A percentile compares a stretch with the other conserved stretches of the same genome.
Conservation (phyloP, 2,797 vertebrate genomes). For the Allobates femoralis region DNA sequence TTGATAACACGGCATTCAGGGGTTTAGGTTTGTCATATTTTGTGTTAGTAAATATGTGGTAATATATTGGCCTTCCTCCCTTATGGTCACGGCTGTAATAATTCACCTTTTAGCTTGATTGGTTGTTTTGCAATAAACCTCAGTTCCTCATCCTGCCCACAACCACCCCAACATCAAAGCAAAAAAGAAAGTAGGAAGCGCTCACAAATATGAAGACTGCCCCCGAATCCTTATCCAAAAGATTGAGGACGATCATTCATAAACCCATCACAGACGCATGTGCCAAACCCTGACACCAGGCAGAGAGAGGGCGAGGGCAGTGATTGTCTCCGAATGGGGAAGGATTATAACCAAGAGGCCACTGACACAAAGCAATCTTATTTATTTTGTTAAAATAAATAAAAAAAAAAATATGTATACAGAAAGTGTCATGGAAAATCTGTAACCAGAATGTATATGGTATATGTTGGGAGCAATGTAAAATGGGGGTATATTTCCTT, state of each 20-base stretch:
- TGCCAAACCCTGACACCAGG: constrained; percentile 50
- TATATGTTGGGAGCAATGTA: not conserved
- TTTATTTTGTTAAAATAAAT: constrained; percentile 65
- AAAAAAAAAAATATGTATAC: constrained; percentile 46
- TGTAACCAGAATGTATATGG: not conserved
- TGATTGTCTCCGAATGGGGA: constrained; percentile 7
- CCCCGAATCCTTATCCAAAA: constrained; percentile 31
- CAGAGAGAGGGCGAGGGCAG: not conserved
- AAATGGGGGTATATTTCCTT: not conserved
- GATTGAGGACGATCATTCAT: not conserved
- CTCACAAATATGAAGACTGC: not conserved
- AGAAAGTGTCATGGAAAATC: constrained; percentile 25
- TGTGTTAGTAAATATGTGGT: not conserved
- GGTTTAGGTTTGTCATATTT: not conserved
- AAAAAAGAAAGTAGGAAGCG: not conserved
- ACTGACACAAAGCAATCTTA: constrained; percentile 60
- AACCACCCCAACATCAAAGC: not conserved
- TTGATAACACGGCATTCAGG: not conserved
- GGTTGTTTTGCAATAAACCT: constrained; percentile 1
- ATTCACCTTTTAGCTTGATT: not conserved
- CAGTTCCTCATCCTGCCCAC: not conserved
- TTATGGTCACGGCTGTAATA: not conserved
- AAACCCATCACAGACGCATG: constrained; percentile 40
- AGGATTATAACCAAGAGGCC: constrained; percentile 44
- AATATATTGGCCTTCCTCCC: not conserved